Base-by-base conservation (phyloP, 2,797 vertebrate genomes). In the Poeciliopsis infans region DNA sequence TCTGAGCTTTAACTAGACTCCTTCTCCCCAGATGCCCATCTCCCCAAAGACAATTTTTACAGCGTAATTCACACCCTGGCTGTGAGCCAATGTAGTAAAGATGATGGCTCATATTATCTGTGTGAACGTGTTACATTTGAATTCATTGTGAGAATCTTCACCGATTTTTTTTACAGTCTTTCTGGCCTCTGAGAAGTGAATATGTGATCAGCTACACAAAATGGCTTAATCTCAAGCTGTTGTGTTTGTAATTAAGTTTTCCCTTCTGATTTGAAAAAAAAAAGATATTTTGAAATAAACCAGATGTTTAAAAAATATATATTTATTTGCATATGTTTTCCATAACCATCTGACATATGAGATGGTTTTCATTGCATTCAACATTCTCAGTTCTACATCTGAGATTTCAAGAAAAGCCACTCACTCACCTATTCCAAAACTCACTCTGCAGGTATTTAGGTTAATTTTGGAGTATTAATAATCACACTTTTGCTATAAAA, bases 61-160 rank as follows among this genome's bases (percentile, higher is more conserved):
- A 45, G 36, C 39, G 41, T 70, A 70, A 70, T 70, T 70, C 68
- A 45, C 68, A 70, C 68, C 41, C 68, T 70, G 39, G 68, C 68
- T 70, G 5, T 70, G 39, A 43, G 68, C 68, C 68, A 70, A n/a
- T 45, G 68, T 43, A 45, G 68, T 70, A 41, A 70, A 70, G 41
- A 43, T 13, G 68, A 70, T 70, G 41, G 39, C 68, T 70, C 68
- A 70, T 70, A 45, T 45, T 70, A 45, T 70, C 68, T 70, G 68
- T 70, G 39, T 70, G 68, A 70, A 70, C 12, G 68, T 70, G 68
- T 70, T 70, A 70, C 68, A 70, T 70, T 70, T 70, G 68, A 70
- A 70, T 43, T 70, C 68, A 70, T 70, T 70, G 68, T 70, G 41
- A n/a, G 68, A 70, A 70, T 43, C 66, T 69, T 5, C 36, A 25